Base-by-base conservation (phyloP, 2,888 invertebrate genomes). In the Pantelozetes paolii region DNA sequence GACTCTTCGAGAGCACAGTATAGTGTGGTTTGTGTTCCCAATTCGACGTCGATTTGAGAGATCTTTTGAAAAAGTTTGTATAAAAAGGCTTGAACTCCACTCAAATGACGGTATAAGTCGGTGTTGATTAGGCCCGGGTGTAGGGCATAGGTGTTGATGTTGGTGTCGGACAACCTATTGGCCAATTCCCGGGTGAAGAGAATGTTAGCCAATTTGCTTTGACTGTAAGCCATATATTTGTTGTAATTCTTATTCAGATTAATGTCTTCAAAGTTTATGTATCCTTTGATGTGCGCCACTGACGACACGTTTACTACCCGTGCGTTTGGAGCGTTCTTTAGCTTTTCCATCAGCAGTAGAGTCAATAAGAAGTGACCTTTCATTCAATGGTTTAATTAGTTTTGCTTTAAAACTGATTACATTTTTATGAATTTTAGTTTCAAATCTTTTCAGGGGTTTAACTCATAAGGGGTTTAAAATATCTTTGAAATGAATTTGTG, bases 21-120 rank as follows among this genome's bases (percentile, higher is more conserved):
- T 74, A 92, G 85, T 0, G 87, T 86, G 1, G 90, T 90, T 82
- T 91, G 91, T 0, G 91, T 90, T 9, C 84, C 84, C 77, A 82
- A 82, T 20, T 79, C 79, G 0, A 82, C 75, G 23, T 13, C 64
- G 1, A 72, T 54, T 75, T n/a, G n/a, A 36, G 36, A 8, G 6
- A 36, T 36, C 9, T 36, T 36, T 8, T 36, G 36, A 8, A 36
- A 8, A 8, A 36, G 9, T 36, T 36, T 36, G 36, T 9, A 9
- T 8, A 8, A 36, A 36, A 36, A 8, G 6, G 36, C n/a, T n/a
- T n/a, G n/a, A n/a, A n/a, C n/a, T n/a, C n/a, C 5, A 36, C 6
- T 8, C 36, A 36, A 8, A 36, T 83, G 79, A 8, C 82, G 80
- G 42, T 81, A 80, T 45, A 81, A 79, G 20, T 81, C 81, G 1